Percentiles rank a stretch among this genome's conserved stretches.
phyloP scores from a whole-genome alignment of 2,113 vertebrate genomes.

The Crotalus horridus region DNA sequence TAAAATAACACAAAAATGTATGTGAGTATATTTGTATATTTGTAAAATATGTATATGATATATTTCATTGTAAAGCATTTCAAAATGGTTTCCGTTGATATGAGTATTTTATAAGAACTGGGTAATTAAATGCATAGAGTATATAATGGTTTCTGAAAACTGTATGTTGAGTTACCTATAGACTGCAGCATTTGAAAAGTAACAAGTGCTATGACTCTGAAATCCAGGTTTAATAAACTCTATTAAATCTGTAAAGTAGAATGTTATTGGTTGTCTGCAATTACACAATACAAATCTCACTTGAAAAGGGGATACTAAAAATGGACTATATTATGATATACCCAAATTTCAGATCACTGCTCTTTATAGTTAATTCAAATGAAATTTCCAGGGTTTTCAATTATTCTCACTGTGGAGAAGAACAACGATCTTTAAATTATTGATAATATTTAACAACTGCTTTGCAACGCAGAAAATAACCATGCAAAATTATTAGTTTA shows the following conservation, averaged over 20 bases:
- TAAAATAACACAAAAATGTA: no score
- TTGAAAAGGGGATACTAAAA: neutral
- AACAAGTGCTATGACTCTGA: neutral
- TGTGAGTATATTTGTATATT: neutral
- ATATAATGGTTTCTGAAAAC: neutral
- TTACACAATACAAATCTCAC: slow-evolving; percentile 4
- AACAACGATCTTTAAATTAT: neutral
- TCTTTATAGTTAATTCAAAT: neutral
- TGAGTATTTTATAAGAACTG: neutral
- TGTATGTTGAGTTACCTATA: neutral
- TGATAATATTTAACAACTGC: neutral
- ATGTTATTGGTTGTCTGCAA: neutral
- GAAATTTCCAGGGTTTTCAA: neutral
- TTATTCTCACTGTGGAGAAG: neutral
- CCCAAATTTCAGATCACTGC: neutral
- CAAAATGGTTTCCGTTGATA: neutral
- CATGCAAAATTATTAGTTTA: neutral
- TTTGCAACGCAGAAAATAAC: neutral
- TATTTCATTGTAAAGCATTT: neutral
- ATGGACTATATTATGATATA: neutral
- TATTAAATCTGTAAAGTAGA: neutral
- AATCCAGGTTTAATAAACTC: slow-evolving; percentile 1
- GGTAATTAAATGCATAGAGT: neutral
- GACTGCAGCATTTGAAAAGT: neutral
- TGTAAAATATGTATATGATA: no score